Conservation (phyloP, 1,140 invertebrate species). For the Mylabris phalerata region DNA sequence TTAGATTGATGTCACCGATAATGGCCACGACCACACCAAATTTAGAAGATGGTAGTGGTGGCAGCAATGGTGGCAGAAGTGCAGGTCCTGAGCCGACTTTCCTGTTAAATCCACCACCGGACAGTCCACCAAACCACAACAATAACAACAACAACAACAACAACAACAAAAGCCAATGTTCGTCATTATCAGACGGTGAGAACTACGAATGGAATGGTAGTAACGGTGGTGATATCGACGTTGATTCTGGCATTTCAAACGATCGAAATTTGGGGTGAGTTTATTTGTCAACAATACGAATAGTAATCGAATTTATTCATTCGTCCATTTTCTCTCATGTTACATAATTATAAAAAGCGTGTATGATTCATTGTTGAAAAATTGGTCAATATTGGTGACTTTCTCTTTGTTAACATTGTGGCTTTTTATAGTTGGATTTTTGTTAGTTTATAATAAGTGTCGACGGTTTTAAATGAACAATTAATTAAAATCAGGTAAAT, state of each 20-base stretch:
- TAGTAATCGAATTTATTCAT: too few relatives aligned
- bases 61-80: conserved; percentile 3
- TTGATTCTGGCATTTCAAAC: conserved; percentile 27
- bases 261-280: conserved; percentile 27
- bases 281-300: not conserved
- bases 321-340: too few relatives aligned
- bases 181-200: conserved; percentile 56
- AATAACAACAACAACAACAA: conserved; percentile 9
- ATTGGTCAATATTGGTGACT: too few relatives aligned
- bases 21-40: conserved; percentile 21
- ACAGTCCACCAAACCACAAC: conserved; percentile 23
- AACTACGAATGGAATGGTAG: conserved; percentile 57
- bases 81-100: conserved; percentile 22
- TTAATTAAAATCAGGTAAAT: too few relatives aligned
- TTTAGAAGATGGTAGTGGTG: conserved; percentile 4
- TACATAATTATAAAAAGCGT: too few relatives aligned
- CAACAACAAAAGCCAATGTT: conserved; percentile 46
- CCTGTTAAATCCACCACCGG: conserved; percentile 17
- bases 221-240: conserved; percentile 44
- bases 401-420: too few relatives aligned
- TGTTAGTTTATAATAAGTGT: too few relatives aligned
- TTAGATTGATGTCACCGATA: conserved; percentile 35
- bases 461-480: too few relatives aligned
- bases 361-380: too few relatives aligned
- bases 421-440: too few relatives aligned